Conservation (phyloP, 2,113 vertebrate genomes). For the Chelonoidis abingdonii region DNA sequence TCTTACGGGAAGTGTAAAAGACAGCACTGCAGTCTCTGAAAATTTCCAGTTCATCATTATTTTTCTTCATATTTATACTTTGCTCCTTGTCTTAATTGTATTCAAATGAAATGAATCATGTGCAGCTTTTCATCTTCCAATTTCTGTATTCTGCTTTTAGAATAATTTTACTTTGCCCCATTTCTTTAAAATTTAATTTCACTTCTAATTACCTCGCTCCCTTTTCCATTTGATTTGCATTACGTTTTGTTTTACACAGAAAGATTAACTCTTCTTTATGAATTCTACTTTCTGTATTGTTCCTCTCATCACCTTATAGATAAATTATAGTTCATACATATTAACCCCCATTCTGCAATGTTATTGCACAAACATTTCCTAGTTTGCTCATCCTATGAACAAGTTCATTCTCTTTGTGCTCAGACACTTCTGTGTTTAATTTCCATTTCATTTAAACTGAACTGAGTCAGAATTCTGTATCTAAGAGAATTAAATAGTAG, state of each 20-base stretch:
- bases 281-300: not conserved
- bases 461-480: not conserved
- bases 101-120: not conserved
- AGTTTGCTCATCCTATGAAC: not conserved
- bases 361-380: not conserved
- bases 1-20: not conserved
- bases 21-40: not conserved
- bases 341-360: not conserved
- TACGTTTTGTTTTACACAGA: not conserved
- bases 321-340: not conserved
- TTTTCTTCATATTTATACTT: not conserved
- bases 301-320: not conserved
- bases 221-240: not conserved
- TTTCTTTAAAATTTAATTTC: not conserved
- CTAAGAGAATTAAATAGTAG: not conserved
- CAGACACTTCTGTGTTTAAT: not conserved
- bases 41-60: not conserved
- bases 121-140: not conserved
- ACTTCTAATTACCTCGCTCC: slow-evolving; percentile 18
- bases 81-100: not conserved
- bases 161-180: not conserved
- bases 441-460: not conserved
- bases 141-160: not conserved
- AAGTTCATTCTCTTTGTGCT: not conserved
- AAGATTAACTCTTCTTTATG: not conserved